Base-by-base conservation (phyloP, 1,140 invertebrate species). In the Globodera ellingtonae region DNA sequence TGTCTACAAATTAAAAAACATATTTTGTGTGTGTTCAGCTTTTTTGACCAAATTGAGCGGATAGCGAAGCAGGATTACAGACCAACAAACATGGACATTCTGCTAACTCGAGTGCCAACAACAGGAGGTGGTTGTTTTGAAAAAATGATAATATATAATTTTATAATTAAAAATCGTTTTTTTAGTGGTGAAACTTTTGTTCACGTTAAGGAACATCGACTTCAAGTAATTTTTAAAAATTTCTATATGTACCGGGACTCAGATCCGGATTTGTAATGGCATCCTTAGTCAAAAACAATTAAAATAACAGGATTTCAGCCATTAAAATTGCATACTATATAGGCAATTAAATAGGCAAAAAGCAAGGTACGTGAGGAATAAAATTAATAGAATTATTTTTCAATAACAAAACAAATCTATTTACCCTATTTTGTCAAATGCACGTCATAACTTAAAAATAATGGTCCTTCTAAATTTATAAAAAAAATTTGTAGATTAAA, bases 41-140 rank as follows among this genome's bases (percentile, higher is more conserved):
- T 87, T 59, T 83, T 86, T 76, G 95, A 95, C 93, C 94, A 95
- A 92, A 94, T 98, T 90, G 95, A 97, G 91, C 93, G 95, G 91
- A 95, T 97, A 89, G 94, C 94, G 89, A 93, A 92, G 88, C 77
- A 79, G 21, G 73, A 66, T 48, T 75, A 75, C 48, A 18, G 48
- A 24, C 73, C 73, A 44, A 75, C 73, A 44, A 94, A 96, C 92
- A 95, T 97, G 92, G 96, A 98, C 92, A 97, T 98, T 91, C 92
- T 98, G 85, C 93, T 95, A 90, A 95, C 96, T 90, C 93, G 96
- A 93, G 95, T 96, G 85, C 95, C 95, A 83, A 98, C 96, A 52
- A 97, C 95, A 85, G 91, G 87, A 5, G 56, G 56, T 59, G 15
- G 15, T 10, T 59, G 18, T 70, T 35, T 10, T 35, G 8, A 47